Evolutionary conservation across 2,888 invertebrate genomes (phyloP).

Genomic region (Acrobasis consociella): DNA sequence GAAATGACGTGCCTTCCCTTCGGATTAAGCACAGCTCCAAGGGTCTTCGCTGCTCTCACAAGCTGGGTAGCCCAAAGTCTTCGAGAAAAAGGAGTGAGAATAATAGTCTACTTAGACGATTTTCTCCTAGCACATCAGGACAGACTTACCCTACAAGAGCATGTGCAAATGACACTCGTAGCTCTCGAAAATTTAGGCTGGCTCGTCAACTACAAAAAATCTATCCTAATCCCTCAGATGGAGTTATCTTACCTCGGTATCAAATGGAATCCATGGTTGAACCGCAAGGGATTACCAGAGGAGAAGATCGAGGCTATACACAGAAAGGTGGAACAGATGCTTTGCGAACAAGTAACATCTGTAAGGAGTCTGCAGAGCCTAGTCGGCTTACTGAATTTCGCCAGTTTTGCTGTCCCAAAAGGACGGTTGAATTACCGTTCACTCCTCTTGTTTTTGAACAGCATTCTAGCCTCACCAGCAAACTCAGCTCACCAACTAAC

Average conservation of each 20-base stretch:
- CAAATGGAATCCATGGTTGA: conserved; percentile 30
- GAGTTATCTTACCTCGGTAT: conserved; percentile 30
- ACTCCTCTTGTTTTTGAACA: conserved; percentile 9
- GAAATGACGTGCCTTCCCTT: conserved; percentile 42
- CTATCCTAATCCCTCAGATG: conserved; percentile 25
- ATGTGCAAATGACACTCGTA: conserved; percentile 25
- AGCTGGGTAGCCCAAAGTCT: conserved; percentile 32
- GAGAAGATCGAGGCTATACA: conserved; percentile 16
- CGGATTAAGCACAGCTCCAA: conserved; percentile 38
- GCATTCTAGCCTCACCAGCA: conserved; percentile 23
- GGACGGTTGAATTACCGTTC: too few species aligned
- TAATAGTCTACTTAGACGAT: conserved; percentile 34
- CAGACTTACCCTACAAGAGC: too few species aligned
- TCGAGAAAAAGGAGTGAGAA: conserved; percentile 25
- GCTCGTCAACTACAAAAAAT: conserved; percentile 30
- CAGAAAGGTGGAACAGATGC: background rate
- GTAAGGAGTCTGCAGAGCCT: conserved; percentile 2
- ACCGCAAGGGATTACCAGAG: conserved; percentile 27
- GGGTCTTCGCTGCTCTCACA: conserved; percentile 31
- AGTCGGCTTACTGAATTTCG: conserved; percentile 30
- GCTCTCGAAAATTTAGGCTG: conserved; percentile 28
- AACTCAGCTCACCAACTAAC: background rate
- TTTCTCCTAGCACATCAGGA: conserved; percentile 27
- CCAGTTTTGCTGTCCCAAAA: conserved; percentile 27
- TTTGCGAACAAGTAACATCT: background rate